phyloP scores from a whole-genome alignment of 2,888 invertebrate species.

The Cetonia aurata region DNA sequence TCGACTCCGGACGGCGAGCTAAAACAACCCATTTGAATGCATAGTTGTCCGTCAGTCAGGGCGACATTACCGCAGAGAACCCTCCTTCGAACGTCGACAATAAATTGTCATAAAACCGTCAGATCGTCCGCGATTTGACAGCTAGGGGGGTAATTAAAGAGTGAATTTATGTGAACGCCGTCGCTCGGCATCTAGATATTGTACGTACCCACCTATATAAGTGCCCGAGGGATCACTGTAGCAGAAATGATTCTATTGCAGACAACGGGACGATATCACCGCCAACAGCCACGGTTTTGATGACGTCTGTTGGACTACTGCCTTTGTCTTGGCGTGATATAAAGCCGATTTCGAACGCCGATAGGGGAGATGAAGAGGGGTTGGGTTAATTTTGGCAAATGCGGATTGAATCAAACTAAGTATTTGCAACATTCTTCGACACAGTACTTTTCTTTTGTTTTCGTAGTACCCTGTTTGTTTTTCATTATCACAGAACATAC shows the following conservation, averaged over 20 bases:
- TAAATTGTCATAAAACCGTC: constrained; percentile 80
- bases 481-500: too few relatives aligned
- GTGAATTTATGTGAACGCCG: constrained; percentile 67
- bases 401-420: too few relatives aligned
- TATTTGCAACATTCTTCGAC: too few relatives aligned
- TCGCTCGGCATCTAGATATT: constrained; percentile 64
- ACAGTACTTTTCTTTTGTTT: too few relatives aligned
- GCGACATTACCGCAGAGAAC: constrained; percentile 70
- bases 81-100: constrained; percentile 72
- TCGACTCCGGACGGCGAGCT: constrained; percentile 62
- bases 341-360: constrained; percentile 30
- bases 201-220: constrained; percentile 48
- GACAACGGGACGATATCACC: constrained; percentile 30
- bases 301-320: constrained; percentile 31
- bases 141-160: constrained; percentile 68
- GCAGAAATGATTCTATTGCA: constrained; percentile 51
- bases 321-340: constrained; percentile 31
- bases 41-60: constrained; percentile 81
- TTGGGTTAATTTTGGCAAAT: constrained; percentile 13
- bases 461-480: too few relatives aligned
- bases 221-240: constrained; percentile 52
- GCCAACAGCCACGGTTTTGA: constrained; percentile 11
- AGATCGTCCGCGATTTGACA: constrained; percentile 78
- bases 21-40: constrained; percentile 83
- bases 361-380: constrained; percentile 19